Base-by-base conservation (phyloP, 2,113 vertebrate species). In the Coptodon rendalli region DNA sequence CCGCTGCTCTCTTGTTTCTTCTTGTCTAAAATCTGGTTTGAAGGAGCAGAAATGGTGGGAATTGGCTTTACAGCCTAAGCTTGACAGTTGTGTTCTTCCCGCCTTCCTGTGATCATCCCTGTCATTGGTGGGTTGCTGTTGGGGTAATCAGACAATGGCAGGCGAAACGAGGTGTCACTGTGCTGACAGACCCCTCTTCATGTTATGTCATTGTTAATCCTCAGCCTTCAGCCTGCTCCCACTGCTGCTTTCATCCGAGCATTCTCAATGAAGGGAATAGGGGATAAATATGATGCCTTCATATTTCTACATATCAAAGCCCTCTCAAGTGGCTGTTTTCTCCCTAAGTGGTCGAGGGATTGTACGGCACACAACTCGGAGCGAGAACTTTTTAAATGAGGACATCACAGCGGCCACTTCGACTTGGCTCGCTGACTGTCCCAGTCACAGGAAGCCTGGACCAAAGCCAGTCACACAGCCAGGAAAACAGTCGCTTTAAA, bases 41-140 rank as follows among this genome's bases (percentile, higher is more conserved):
- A 97, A 96, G 97, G 96, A 97, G 97, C 93, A 91, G 96, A 97
- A 96, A 96, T 94, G 97, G 96, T 97, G 96, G 97, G 97, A 97
- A 98, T 95, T 95, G 97, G 97, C 97, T 98, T 98, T 98, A 96
- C 97, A 96, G 95, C 96, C 95, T 97, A 97, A 93, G 97, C 93
- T 96, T 96, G 97, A 97, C 97, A 96, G 97, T 97, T 97, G 97
- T 98, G 97, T 98, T 98, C 94, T 97, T 97, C 98, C 97, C 98
- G 97, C 98, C 97, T 98, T 97, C 96, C 97, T 98, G 97, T 98
- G 98, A 98, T 99, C 98, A 97, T 98, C 97, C 96, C 93, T 96
- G 96, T 97, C 96, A 96, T 97, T 97, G 93, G 96, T 93, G 96
- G 96, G 95, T 96, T 96, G 96, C 96, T 97, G 94, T 96, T 95